Percentiles rank a stretch among this genome's conserved stretches.
Evolutionary conservation across 2,113 vertebrate species (phyloP).

Genomic region (Antennarius striatus): DNA sequence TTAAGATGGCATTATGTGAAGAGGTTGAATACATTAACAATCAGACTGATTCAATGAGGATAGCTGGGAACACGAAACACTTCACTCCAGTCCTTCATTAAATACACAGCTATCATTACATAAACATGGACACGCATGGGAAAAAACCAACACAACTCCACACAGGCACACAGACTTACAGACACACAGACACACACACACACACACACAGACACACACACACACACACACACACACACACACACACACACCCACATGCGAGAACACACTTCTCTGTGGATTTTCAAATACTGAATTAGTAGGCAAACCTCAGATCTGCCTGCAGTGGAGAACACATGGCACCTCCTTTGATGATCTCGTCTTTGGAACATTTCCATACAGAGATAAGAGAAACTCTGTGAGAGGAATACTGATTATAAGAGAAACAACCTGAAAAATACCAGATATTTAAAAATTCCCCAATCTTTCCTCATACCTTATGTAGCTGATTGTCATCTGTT

Average conservation of each 20-base stretch:
- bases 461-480: neutral
- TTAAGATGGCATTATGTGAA: neutral
- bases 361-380: conserved; percentile 57
- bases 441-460: neutral
- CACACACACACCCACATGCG: conserved; percentile 14
- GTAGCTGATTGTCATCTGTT: neutral
- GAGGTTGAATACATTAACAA: neutral
- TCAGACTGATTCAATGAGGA: conserved; percentile 3
- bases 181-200: conserved; percentile 1
- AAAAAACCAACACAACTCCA: conserved; percentile 5
- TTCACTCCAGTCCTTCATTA: conserved; percentile 18
- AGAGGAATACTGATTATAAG: conserved; percentile 53
- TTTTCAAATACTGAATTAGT: conserved; percentile 64
- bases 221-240: conserved; percentile 11
- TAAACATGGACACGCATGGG: conserved; percentile 31
- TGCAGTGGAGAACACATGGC: conserved; percentile 58
- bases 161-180: conserved; percentile 12
- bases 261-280: conserved; percentile 43
- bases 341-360: conserved; percentile 60
- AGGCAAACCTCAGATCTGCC: conserved; percentile 54
- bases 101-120: neutral
- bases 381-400: conserved; percentile 27
- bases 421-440: too few relatives aligned
- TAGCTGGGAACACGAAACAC: conserved; percentile 14
- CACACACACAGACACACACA: conserved; percentile 10